Base-by-base conservation (phyloP, 1,140 invertebrate genomes). In the Drosophila sturtevanti region DNA sequence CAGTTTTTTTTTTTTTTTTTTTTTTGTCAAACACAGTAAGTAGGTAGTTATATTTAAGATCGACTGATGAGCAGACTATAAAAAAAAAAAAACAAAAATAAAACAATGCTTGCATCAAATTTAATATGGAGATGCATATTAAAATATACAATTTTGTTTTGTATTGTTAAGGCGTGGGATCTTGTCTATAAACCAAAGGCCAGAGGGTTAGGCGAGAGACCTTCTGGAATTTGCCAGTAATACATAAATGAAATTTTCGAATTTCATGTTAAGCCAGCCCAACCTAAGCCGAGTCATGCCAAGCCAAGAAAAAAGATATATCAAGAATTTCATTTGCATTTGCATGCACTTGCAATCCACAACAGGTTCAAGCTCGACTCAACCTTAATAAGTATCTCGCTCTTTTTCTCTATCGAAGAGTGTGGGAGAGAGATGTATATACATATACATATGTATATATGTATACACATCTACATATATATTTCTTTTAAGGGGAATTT, bases 141-240 rank as follows among this genome's bases (percentile, higher is more conserved):
- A 37, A 61, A 7, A 56, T 55, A 72, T 72, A 61, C 22, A 58
- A 38, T 44, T 74, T 73, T 44, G 71, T n/a, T n/a, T n/a, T n/a
- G n/a, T n/a, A 12, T 35, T 21, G 16, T 66, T 48, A 31, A 38
- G 27, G 63, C 27, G 64, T 79, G 77, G 80, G 59, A n/a, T 11
- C 63, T 73, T 68, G 63, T 44, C 31, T 12, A 51, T 38, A 24
- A 24, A 48, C 37, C 54, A 11, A 16, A 24, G 62, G 64, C 35
- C 63, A 14, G 48, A 22, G 48, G 52, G 60, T 14, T 58, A 55
- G 60, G 64, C 64, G 60, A 38, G 44, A 77, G 65, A 66, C 63
- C 70, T 81, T 81, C 81, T 86, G 81, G 81, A 86, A 81, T 70
- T 72, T 80, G 68, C 77, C 65, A 77, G 41, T 35, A 61, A 14